Conservation (phyloP, 2,888 invertebrate genomes). For the Harmothoe impar region DNA sequence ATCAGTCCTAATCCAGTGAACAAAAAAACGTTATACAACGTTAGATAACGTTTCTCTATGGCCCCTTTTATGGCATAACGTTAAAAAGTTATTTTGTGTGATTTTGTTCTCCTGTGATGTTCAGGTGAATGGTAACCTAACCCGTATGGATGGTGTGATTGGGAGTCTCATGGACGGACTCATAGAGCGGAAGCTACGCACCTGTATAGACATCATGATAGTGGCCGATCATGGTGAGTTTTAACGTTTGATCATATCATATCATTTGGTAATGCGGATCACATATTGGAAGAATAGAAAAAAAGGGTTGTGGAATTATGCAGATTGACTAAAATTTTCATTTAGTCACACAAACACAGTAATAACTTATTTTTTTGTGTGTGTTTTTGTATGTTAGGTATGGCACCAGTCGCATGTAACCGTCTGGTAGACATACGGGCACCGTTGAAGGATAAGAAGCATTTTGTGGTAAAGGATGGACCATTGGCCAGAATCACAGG, state of each 20-base stretch:
- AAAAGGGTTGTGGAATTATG: not conserved
- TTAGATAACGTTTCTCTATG: too few relatives aligned
- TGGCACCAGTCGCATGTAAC: slow-evolving; percentile 71
- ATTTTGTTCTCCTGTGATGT: not conserved
- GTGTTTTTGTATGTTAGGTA: slow-evolving; percentile 75
- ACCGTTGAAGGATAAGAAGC: not conserved
- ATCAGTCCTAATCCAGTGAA: too few relatives aligned
- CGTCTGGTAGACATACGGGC: slow-evolving; percentile 35
- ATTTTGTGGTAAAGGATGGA: slow-evolving; percentile 72
- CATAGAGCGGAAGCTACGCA: slow-evolving; percentile 73
- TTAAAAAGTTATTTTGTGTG: too few relatives aligned
- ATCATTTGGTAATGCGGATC: not conserved
- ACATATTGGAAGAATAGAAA: not conserved
- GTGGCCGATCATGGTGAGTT: slow-evolving; percentile 80
- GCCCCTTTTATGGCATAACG: too few relatives aligned
- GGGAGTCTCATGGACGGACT: slow-evolving; percentile 76
- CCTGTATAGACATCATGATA: slow-evolving; percentile 79
- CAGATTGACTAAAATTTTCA: too few relatives aligned
- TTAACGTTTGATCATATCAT: not conserved
- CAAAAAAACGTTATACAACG: too few relatives aligned
- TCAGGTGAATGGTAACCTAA: slow-evolving; percentile 79
- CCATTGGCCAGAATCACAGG: slow-evolving; percentile 73
- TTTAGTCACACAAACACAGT: too few relatives aligned
- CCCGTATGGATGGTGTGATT: slow-evolving; percentile 76
- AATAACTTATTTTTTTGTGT: too few relatives aligned